phyloP scores from a whole-genome alignment of 2,113 vertebrate genomes.

The Eurystomus gularis region DNA sequence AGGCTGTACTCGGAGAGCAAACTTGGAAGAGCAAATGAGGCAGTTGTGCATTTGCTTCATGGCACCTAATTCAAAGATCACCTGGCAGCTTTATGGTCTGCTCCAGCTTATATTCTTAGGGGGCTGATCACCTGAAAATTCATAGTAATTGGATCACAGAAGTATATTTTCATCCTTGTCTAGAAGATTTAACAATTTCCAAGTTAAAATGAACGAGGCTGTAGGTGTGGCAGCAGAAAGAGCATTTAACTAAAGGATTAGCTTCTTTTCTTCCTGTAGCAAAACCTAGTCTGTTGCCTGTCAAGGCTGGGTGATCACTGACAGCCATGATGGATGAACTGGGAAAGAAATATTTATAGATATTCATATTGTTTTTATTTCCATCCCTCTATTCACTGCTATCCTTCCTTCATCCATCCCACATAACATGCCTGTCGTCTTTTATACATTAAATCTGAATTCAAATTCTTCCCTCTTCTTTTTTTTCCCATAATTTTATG shows the following conservation, averaged over 20 bases:
- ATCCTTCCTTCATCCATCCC: conserved; percentile 14
- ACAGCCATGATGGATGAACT: not conserved
- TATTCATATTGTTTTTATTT: conserved; percentile 61
- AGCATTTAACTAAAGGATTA: not conserved
- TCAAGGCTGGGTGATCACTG: conserved; percentile 19
- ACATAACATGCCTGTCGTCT: not conserved
- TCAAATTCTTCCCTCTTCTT: conserved; percentile 4
- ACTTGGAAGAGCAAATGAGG: not conserved
- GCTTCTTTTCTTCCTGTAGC: not conserved
- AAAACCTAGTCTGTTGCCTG: not conserved
- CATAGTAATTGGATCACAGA: not conserved
- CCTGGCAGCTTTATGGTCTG: not conserved
- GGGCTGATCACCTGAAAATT: not conserved
- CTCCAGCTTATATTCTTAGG: not conserved
- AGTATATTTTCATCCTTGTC: not conserved
- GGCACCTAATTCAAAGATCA: not conserved
- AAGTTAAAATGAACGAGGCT: not conserved
- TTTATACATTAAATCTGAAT: conserved; percentile 45
- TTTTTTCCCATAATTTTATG: conserved; percentile 5
- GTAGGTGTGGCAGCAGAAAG: not conserved
- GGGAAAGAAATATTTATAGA: conserved; percentile 45
- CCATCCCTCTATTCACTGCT: not conserved
- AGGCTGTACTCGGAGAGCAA: not conserved
- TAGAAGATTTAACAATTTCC: not conserved
- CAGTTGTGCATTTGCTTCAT: not conserved